Conservation (phyloP, 2,888 invertebrate genomes). For the Aelia acuminata region DNA sequence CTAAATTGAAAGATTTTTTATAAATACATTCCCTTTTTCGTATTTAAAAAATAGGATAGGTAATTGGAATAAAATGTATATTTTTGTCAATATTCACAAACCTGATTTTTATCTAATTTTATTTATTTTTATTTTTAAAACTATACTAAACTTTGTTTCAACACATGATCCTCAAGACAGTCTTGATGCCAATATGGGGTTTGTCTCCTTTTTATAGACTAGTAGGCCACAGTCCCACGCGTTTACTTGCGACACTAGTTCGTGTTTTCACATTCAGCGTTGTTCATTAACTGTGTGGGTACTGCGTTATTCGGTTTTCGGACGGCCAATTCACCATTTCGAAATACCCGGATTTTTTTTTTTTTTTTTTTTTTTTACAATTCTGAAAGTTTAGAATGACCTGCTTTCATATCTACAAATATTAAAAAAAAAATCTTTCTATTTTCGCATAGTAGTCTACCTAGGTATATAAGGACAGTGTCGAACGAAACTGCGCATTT, state of each 20-base stretch:
- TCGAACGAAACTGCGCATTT: too few species aligned
- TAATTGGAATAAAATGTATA: too few species aligned
- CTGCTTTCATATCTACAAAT: not conserved
- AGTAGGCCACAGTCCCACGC: conserved; percentile 10
- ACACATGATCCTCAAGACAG: not conserved
- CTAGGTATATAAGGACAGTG: too few species aligned
- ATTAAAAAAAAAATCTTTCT: too few species aligned
- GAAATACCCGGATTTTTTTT: not conserved
- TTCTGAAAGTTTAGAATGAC: not conserved
- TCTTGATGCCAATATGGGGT: not conserved
- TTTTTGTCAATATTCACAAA: too few species aligned
- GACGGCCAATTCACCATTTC: not conserved
- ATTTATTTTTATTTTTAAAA: too few species aligned
- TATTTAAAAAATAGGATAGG: too few species aligned
- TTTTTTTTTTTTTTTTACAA: not conserved
- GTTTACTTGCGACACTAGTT: not conserved
- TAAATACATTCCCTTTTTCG: too few species aligned
- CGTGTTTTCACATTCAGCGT: not conserved
- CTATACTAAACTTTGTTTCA: too few species aligned
- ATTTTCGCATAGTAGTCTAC: too few species aligned
- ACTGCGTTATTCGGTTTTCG: not conserved
- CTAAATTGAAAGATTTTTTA: too few species aligned
- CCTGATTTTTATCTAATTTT: too few species aligned
- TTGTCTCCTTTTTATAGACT: not conserved
- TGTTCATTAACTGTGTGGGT: conserved; percentile 33